phyloP scores from a whole-genome alignment of 2,113 vertebrate genomes.

The Pachycephala philippinensis region DNA sequence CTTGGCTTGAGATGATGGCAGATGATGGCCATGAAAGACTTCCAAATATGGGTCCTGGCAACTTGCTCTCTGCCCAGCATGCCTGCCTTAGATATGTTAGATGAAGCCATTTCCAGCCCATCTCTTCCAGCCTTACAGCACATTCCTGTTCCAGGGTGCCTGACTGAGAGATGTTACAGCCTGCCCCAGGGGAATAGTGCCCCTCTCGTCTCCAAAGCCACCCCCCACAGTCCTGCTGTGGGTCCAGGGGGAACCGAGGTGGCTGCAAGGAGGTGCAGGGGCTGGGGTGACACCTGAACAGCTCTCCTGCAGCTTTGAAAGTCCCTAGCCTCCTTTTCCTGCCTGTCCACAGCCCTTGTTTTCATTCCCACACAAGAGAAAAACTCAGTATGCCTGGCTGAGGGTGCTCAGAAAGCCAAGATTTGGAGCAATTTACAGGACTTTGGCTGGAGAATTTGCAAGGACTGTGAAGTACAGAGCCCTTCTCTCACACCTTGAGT shows the following conservation, averaged over 20 bases:
- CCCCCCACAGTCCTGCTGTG: background rate
- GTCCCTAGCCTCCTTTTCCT: background rate
- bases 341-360: background rate
- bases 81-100: background rate
- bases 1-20: slow-evolving; percentile 47
- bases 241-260: background rate
- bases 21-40: slow-evolving; percentile 24
- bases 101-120: background rate
- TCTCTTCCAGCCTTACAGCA: background rate
- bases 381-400: background rate
- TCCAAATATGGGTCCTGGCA: slow-evolving; percentile 33
- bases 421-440: background rate
- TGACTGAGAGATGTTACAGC: background rate
- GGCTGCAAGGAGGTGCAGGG: background rate
- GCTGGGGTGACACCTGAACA: background rate
- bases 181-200: background rate
- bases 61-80: background rate
- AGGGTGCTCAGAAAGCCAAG: background rate
- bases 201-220: background rate
- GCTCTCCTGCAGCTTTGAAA: background rate
- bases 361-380: background rate
- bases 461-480: background rate
- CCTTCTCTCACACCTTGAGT: background rate
- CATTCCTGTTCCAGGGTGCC: background rate
- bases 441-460: background rate